Conservation (phyloP, 2,888 invertebrate species). For the Acleris cristana region DNA sequence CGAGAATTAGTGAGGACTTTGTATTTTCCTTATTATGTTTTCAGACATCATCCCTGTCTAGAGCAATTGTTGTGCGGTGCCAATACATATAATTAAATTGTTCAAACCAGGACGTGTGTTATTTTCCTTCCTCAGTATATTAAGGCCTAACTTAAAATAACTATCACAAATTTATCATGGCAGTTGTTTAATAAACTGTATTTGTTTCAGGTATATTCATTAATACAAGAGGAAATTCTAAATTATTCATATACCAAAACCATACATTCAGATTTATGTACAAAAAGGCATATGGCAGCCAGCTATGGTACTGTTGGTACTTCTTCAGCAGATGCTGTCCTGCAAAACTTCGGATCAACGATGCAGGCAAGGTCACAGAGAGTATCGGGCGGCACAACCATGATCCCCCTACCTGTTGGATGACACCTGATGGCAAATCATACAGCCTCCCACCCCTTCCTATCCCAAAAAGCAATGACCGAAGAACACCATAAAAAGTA, state of each 20-base stretch:
- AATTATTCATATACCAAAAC: slow-evolving; percentile 78
- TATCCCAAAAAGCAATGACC: slow-evolving; percentile 46
- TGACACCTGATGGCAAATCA: slow-evolving; percentile 79
- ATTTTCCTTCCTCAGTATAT: slow-evolving; percentile 52
- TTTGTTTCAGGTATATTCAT: slow-evolving; percentile 78
- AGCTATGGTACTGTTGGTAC: slow-evolving; percentile 80
- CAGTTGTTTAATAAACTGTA: slow-evolving; percentile 42
- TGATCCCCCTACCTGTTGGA: slow-evolving; percentile 79
- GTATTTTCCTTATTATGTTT: slow-evolving; percentile 18
- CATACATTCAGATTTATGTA: slow-evolving; percentile 81
- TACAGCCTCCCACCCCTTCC: slow-evolving; percentile 73
- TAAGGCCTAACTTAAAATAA: slow-evolving; percentile 14
- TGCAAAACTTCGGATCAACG: slow-evolving; percentile 75
- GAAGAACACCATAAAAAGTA: slow-evolving; percentile 52
- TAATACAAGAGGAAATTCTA: slow-evolving; percentile 79
- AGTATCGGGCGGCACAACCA: slow-evolving; percentile 78
- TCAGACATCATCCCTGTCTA: slow-evolving; percentile 13
- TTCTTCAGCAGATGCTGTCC: slow-evolving; percentile 80
- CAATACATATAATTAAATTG: slow-evolving; percentile 15
- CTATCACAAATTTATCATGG: slow-evolving; percentile 35
- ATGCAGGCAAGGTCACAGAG: slow-evolving; percentile 75
- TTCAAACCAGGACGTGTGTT: slow-evolving; percentile 43
- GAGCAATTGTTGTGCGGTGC: neutral
- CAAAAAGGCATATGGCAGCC: slow-evolving; percentile 80
- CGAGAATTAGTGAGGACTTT: neutral